These are phyloP conservation scores for Hyla sarda DNA, from an alignment of 2,113 vertebrate genomes.

Conservation along the genomic window DNA sequence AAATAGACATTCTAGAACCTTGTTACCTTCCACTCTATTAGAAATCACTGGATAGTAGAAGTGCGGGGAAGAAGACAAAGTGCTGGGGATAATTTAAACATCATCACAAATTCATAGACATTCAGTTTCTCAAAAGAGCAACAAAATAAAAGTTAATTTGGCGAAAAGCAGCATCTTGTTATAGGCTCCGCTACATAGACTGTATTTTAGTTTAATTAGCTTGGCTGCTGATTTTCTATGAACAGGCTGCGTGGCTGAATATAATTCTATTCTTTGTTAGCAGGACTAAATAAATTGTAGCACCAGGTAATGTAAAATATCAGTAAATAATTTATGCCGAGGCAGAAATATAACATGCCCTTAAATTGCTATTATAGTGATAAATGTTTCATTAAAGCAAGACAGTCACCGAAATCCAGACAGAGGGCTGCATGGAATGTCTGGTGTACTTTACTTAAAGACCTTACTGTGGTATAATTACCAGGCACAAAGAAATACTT, in stretches of 20 bases:
- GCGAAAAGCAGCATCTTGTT: constrained; percentile 14
- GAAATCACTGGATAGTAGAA: constrained; percentile 11
- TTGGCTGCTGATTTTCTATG: background rate
- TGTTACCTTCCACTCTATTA: constrained; percentile 30
- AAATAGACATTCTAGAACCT: background rate
- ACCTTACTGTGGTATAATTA: background rate
- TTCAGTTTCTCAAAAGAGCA: constrained; percentile 33
- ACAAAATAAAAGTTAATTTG: constrained; percentile 34
- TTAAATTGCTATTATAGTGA: constrained; percentile 65
- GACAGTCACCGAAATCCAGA: constrained; percentile 56
- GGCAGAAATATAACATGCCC: constrained; percentile 58
- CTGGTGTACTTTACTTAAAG: constrained; percentile 44
- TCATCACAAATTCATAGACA: constrained; percentile 20
- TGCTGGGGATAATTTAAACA: constrained; percentile 25
- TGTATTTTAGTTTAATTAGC: constrained; percentile 39
- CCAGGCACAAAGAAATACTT: background rate
- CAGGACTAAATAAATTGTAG: constrained; percentile 23
- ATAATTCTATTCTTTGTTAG: background rate
- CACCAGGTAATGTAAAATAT: constrained; percentile 62
- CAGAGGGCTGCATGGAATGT: constrained; percentile 31
- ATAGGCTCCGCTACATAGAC: constrained; percentile 15
- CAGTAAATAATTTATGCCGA: constrained; percentile 64
- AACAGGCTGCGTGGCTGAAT: background rate
- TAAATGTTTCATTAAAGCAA: constrained; percentile 59
- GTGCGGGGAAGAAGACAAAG: constrained; percentile 18